Percentiles rank a stretch among this genome's conserved stretches.
Evolutionary conservation across 2,888 invertebrate species (phyloP).

Genomic region (Julus scandinavius): DNA sequence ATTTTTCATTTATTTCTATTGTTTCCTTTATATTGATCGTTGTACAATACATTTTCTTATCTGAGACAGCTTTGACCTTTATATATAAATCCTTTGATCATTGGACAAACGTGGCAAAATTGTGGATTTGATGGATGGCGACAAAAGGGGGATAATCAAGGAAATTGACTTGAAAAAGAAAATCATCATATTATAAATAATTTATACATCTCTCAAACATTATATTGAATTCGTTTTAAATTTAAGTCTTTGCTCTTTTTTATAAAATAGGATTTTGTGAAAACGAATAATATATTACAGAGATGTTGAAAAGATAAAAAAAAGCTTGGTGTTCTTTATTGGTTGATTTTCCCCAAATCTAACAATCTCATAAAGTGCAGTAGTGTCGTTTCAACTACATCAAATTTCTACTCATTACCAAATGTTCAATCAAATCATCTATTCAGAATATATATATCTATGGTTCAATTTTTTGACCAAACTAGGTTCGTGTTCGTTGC

Average conservation of each 20-base stretch:
- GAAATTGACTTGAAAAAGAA: slow-evolving; percentile 18
- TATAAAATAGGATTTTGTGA: slow-evolving; percentile 11
- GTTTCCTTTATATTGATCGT: neutral
- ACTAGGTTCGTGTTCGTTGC: too few relatives aligned
- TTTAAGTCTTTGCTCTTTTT: neutral
- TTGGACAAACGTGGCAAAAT: slow-evolving; percentile 9
- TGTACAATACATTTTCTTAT: neutral
- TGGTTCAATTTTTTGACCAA: too few relatives aligned
- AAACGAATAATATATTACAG: slow-evolving; percentile 7
- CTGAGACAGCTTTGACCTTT: neutral
- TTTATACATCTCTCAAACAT: neutral
- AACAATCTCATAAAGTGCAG: too few relatives aligned
- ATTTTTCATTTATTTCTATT: neutral
- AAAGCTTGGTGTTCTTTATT: neutral
- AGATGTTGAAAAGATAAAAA: neutral
- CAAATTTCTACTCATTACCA: too few relatives aligned
- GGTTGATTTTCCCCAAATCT: too few relatives aligned
- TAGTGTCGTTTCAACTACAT: too few relatives aligned
- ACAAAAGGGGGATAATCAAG: slow-evolving; percentile 42
- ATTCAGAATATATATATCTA: too few relatives aligned
- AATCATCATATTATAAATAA: slow-evolving; percentile 35
- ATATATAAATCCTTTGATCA: neutral
- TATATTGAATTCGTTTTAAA: neutral
- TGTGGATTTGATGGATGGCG: slow-evolving; percentile 45
- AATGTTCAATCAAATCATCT: neutral